Percentiles rank a stretch among this genome's conserved stretches.
Evolutionary conservation across 2,113 vertebrate genomes (phyloP).

Genomic region (Myanophis thanlyinensis): DNA sequence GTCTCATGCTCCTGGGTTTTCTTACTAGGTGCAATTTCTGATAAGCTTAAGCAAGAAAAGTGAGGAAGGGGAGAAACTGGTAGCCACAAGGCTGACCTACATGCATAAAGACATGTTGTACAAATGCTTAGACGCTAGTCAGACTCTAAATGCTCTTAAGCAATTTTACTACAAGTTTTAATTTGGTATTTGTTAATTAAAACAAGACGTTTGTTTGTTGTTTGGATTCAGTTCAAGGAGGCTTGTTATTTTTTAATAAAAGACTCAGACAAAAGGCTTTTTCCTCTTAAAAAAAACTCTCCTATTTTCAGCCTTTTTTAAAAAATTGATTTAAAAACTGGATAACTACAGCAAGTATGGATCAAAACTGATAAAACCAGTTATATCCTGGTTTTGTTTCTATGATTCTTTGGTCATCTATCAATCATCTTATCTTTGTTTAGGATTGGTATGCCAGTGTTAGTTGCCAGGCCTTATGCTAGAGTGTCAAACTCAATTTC

Average conservation of each 20-base stretch:
- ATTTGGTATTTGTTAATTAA: background rate
- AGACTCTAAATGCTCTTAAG: background rate
- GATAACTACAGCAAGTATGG: background rate
- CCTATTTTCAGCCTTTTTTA: background rate
- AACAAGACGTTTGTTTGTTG: background rate
- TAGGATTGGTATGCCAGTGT: background rate
- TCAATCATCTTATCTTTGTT: background rate
- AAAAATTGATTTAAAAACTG: background rate
- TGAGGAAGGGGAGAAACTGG: background rate
- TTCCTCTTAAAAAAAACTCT: background rate
- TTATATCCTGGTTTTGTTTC: background rate
- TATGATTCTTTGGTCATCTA: background rate
- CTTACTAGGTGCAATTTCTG: background rate
- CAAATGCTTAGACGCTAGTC: background rate
- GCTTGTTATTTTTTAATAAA: background rate
- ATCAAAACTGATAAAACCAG: background rate
- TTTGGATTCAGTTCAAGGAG: background rate
- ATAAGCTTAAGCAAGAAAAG: background rate
- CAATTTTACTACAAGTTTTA: background rate
- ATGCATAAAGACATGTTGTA: background rate
- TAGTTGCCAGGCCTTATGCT: background rate
- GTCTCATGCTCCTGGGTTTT: background rate
- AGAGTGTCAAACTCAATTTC: too few relatives aligned
- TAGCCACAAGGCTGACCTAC: background rate
- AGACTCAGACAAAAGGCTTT: background rate